Evolutionary conservation across 2,113 vertebrate genomes (phyloP).

Genomic region (Saccopteryx bilineata): DNA sequence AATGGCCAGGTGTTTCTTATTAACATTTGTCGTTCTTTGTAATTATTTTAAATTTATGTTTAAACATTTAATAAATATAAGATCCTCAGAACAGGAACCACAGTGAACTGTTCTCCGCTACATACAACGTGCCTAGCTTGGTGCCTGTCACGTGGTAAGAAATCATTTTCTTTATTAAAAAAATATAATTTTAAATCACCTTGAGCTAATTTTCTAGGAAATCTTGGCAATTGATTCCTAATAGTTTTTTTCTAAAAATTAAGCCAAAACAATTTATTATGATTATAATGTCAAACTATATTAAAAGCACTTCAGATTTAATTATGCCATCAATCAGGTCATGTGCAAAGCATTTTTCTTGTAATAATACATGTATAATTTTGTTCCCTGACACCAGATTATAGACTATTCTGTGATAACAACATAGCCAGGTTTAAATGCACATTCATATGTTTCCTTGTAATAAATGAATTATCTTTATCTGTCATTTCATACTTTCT

Average conservation of each 20-base stretch:
- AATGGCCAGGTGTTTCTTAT: too few species aligned
- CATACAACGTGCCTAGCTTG: neutral
- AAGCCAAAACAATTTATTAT: conserved; percentile 11
- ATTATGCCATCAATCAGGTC: neutral
- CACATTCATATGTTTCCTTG: neutral
- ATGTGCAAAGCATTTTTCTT: conserved; percentile 5
- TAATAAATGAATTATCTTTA: neutral
- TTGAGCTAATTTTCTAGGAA: neutral
- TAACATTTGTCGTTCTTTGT: neutral
- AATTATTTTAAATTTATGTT: neutral
- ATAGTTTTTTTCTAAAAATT: neutral
- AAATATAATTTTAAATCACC: conserved; percentile 1
- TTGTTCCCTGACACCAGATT: neutral
- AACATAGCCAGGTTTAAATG: neutral
- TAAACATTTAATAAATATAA: neutral
- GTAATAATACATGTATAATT: conserved; percentile 9
- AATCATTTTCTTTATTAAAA: neutral
- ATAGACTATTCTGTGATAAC: neutral
- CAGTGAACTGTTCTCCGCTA: neutral
- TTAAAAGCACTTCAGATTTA: neutral
- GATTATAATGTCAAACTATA: conserved; percentile 12
- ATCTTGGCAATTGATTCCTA: neutral
- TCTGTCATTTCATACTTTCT: conserved; percentile 18
- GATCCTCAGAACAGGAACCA: neutral
- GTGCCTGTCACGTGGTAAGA: neutral